Evolutionary conservation across 1,140 invertebrate genomes (phyloP).

Genomic region (Globodera rostochiensis): DNA sequence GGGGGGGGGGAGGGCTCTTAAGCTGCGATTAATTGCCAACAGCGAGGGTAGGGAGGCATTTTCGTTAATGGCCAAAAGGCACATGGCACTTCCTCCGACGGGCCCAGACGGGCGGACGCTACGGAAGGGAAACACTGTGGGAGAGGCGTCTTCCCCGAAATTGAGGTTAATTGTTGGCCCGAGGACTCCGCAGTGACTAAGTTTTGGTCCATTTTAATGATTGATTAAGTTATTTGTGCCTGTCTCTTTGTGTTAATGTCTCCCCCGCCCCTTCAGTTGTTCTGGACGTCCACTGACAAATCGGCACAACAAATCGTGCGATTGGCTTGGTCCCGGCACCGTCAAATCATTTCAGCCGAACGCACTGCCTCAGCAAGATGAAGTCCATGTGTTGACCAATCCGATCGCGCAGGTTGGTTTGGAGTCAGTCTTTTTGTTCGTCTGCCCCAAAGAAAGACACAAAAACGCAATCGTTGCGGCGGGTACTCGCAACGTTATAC

Average conservation of each 20-base stretch:
- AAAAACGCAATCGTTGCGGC: no score
- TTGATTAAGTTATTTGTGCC: no score
- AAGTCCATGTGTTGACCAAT: slow-evolving; percentile 2
- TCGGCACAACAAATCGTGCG: slow-evolving; percentile 27
- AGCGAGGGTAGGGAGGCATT: neutral
- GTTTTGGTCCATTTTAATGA: neutral
- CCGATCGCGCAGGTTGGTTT: slow-evolving; percentile 18
- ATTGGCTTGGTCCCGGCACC: slow-evolving; percentile 17
- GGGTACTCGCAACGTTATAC: no score
- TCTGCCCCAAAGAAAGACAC: no score
- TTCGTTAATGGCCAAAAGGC: slow-evolving; percentile 2
- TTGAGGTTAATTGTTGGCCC: slow-evolving; percentile 11
- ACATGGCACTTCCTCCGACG: slow-evolving; percentile 12
- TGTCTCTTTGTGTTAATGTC: neutral
- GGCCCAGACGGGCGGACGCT: slow-evolving; percentile 22
- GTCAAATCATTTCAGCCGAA: neutral
- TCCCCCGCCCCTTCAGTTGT: neutral
- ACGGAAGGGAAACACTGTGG: slow-evolving; percentile 23
- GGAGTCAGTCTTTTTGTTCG: neutral
- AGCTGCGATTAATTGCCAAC: neutral
- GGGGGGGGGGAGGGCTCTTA: neutral
- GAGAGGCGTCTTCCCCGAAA: slow-evolving; percentile 12
- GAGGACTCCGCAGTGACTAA: neutral
- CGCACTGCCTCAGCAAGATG: slow-evolving; percentile 11
- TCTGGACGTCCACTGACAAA: neutral